Percentiles rank a stretch among this genome's conserved stretches.
Evolutionary conservation across 2,113 vertebrate species (phyloP).

Genomic region (Tragelaphus imberbis): DNA sequence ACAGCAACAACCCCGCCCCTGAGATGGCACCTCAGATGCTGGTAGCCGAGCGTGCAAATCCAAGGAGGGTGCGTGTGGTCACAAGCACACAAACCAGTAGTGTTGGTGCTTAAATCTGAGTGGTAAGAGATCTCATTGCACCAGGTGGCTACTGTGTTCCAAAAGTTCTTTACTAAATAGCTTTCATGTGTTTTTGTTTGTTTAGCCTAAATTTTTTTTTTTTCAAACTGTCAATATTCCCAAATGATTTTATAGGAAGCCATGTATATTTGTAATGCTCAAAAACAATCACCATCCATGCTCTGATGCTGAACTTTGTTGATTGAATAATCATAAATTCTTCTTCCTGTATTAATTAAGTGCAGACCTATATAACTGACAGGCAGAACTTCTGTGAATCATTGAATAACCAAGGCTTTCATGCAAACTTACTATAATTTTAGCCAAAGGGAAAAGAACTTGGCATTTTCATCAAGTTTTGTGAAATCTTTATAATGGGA

Average conservation of each 20-base stretch:
- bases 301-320: neutral
- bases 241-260: neutral
- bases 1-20: neutral
- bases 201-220: neutral
- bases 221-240: neutral
- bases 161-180: neutral
- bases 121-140: neutral
- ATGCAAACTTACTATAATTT: neutral
- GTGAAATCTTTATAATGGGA: neutral
- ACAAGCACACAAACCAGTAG: neutral
- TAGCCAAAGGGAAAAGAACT: neutral
- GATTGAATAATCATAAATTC: neutral
- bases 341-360: neutral
- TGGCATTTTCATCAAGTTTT: conserved; percentile 2
- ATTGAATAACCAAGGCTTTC: neutral
- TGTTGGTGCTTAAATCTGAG: no score
- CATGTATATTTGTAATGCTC: neutral
- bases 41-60: neutral
- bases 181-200: neutral
- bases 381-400: neutral
- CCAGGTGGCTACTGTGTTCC: neutral
- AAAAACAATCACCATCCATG: neutral
- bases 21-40: neutral
- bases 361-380: neutral
- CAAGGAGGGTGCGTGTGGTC: neutral